Evolutionary conservation across 2,113 vertebrate genomes (phyloP).

Genomic region (Cyphomyrus discorhynchus): DNA sequence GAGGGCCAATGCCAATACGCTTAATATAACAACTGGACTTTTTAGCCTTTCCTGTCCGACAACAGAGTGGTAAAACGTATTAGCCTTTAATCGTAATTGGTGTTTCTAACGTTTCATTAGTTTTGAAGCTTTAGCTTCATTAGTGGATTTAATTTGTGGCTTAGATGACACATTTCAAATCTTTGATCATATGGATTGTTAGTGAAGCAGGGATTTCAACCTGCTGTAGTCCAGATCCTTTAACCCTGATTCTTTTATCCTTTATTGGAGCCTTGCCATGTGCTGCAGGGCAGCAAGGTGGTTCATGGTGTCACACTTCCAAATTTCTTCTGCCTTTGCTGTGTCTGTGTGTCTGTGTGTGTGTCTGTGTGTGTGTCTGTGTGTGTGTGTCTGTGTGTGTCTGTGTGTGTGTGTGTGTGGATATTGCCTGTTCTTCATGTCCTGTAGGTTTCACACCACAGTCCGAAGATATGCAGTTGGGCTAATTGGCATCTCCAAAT

Average conservation of each 20-base stretch:
- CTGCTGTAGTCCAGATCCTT: background rate
- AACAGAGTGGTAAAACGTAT: background rate
- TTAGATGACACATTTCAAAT: background rate
- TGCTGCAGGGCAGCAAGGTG: background rate
- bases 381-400: too few relatives aligned
- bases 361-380: background rate
- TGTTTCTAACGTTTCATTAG: background rate
- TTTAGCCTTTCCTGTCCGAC: background rate
- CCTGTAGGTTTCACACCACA: background rate
- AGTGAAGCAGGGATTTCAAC: background rate
- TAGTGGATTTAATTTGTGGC: background rate
- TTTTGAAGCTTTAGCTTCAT: background rate
- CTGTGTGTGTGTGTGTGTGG: background rate
- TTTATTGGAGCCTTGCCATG: background rate
- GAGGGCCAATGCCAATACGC: background rate
- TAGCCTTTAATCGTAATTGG: background rate
- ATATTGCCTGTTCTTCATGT: background rate
- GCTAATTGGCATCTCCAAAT: background rate
- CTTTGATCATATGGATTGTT: background rate
- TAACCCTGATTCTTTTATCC: background rate
- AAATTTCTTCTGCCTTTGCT: background rate
- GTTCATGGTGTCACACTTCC: background rate
- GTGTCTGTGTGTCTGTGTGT: too few relatives aligned
- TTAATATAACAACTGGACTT: background rate
- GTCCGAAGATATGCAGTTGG: background rate